Conservation (phyloP, 2,113 vertebrate species). For the Illadopsis cleaveri region DNA sequence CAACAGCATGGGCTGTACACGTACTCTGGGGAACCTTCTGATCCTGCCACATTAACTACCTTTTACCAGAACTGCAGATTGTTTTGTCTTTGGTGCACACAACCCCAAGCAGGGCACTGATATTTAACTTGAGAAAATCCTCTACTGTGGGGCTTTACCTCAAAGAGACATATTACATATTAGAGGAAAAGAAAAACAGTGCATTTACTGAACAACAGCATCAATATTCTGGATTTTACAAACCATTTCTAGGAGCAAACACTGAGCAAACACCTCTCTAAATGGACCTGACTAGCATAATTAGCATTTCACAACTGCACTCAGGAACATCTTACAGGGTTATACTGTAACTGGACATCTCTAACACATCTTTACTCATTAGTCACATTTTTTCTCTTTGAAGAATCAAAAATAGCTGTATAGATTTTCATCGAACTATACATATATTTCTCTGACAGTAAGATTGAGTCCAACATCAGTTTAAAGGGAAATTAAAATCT, state of each 20-base stretch:
- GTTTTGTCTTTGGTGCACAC: not conserved
- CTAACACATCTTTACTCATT: not conserved
- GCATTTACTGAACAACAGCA: not conserved
- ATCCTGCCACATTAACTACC: not conserved
- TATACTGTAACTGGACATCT: not conserved
- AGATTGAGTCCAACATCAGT: not conserved
- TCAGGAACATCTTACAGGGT: not conserved
- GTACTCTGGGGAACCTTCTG: not conserved
- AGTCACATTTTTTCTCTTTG: not conserved
- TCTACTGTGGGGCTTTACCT: accelerated
- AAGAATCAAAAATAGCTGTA: not conserved
- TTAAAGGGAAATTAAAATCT: not conserved
- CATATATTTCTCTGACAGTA: not conserved
- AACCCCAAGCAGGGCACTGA: accelerated
- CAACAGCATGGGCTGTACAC: accelerated
- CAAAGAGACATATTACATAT: not conserved
- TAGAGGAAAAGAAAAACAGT: not conserved
- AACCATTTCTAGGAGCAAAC: accelerated
- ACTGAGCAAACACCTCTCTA: not conserved
- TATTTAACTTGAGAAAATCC: not conserved
- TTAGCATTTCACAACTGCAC: not conserved
- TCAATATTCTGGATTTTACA: not conserved
- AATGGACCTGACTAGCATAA: not conserved
- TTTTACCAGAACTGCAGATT: not conserved
- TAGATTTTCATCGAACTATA: not conserved